Percentiles rank a stretch among this genome's conserved stretches.
Conservation (phyloP, 2,113 vertebrate genomes). For the Rhinolophus ferrumequinum region DNA sequence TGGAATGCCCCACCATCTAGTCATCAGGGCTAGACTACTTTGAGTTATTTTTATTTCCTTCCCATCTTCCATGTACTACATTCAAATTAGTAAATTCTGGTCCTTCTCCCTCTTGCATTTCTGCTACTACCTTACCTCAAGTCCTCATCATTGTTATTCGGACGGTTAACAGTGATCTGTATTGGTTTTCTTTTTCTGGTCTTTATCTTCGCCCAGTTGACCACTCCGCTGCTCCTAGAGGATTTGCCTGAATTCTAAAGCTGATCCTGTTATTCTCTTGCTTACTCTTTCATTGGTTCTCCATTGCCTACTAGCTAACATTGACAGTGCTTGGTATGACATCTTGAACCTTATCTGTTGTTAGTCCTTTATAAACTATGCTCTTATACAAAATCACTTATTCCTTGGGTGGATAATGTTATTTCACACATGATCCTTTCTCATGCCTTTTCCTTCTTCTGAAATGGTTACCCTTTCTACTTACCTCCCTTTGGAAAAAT, state of each 20-base stretch:
- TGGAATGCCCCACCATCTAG: background rate
- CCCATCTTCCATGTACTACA: background rate
- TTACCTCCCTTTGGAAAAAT: background rate
- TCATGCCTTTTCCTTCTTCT: background rate
- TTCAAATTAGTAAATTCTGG: background rate
- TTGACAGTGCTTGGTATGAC: background rate
- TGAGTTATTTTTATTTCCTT: constrained; percentile 10
- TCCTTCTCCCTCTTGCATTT: background rate
- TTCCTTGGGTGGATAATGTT: background rate
- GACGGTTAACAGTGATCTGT: background rate
- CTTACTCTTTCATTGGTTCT: background rate
- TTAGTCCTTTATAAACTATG: constrained; percentile 13
- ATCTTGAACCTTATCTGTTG: background rate
- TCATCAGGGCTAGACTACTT: constrained; percentile 2
- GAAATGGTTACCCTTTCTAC: background rate
- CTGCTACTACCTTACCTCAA: background rate
- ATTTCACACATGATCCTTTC: background rate
- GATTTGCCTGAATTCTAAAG: background rate
- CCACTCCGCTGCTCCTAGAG: background rate
- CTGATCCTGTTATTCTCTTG: background rate
- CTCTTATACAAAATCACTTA: background rate
- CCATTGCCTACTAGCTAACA: background rate
- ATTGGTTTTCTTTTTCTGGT: background rate
- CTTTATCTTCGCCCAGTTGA: background rate
- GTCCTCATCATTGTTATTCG: background rate